Evolutionary conservation across 2,113 vertebrate species (phyloP).

Genomic region (Xenopus borealis): DNA sequence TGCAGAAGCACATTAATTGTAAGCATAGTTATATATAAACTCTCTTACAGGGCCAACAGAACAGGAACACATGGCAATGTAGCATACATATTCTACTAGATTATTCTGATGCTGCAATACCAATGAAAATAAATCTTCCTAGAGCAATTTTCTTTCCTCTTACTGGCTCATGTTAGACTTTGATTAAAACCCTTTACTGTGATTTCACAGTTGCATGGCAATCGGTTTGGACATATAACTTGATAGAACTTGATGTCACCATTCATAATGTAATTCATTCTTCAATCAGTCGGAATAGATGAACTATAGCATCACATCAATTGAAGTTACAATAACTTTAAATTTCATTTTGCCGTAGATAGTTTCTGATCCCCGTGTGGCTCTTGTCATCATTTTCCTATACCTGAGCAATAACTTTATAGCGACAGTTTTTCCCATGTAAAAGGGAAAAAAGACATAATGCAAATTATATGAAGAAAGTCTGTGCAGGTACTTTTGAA

Average conservation of each 20-base stretch:
- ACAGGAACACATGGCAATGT: neutral
- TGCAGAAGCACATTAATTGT: too few species aligned
- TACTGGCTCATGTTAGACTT: conserved; percentile 11
- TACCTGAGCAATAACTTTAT: conserved; percentile 16
- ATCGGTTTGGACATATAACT: conserved; percentile 44
- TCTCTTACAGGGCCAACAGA: too few species aligned
- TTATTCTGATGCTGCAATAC: neutral
- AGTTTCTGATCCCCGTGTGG: conserved; percentile 42
- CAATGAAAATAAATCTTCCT: neutral
- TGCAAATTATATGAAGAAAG: conserved; percentile 44
- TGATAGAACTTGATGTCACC: conserved; percentile 43
- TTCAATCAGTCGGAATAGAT: conserved; percentile 42
- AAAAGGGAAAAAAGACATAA: conserved; percentile 9
- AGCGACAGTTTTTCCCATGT: conserved; percentile 15
- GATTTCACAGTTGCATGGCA: conserved; percentile 41
- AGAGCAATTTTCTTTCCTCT: conserved; percentile 19
- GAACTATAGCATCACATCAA: conserved; percentile 40
- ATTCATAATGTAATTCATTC: conserved; percentile 46
- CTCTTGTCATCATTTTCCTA: conserved; percentile 26
- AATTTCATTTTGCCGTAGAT: conserved; percentile 37
- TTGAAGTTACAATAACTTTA: conserved; percentile 44
- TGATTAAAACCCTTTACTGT: conserved; percentile 41
- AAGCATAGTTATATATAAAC: too few species aligned
- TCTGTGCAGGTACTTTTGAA: conserved; percentile 49
- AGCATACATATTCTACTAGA: neutral